Evolutionary conservation across 1,140 invertebrate genomes (phyloP).

Genomic region (Lasioglossum baleicum): DNA sequence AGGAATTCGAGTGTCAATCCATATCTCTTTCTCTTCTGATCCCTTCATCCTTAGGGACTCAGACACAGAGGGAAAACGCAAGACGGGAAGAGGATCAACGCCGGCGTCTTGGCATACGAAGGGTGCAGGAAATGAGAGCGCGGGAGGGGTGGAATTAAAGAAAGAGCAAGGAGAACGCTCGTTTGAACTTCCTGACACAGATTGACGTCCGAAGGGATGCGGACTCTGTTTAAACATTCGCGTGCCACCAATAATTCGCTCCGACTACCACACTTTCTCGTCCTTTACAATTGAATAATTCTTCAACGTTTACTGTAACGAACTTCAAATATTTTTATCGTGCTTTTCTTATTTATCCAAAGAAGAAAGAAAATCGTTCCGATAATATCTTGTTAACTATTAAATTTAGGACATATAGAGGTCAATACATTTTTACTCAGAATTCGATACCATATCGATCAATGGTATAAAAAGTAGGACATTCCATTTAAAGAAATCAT

Average conservation of each 20-base stretch:
- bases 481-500: no score
- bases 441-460: no score
- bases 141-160: slow-evolving; percentile 33
- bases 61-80: slow-evolving; percentile 50
- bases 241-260: neutral
- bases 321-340: no score
- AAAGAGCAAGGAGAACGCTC: slow-evolving; percentile 19
- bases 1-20: slow-evolving; percentile 62
- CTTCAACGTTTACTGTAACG: no score
- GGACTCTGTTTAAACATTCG: neutral
- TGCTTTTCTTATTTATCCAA: no score
- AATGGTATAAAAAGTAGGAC: no score
- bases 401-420: no score
- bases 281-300: no score
- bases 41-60: slow-evolving; percentile 62
- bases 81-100: slow-evolving; percentile 40
- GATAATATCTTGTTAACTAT: no score
- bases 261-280: no score
- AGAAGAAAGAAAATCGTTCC: no score
- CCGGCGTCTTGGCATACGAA: slow-evolving; percentile 15
- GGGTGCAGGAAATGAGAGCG: slow-evolving; percentile 12
- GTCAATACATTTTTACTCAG: no score
- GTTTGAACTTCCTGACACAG: slow-evolving; percentile 21
- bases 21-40: slow-evolving; percentile 59
- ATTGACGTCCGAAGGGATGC: slow-evolving; percentile 22